Evolutionary conservation across 2,888 invertebrate genomes (phyloP).

Genomic region (Hyalella azteca): DNA sequence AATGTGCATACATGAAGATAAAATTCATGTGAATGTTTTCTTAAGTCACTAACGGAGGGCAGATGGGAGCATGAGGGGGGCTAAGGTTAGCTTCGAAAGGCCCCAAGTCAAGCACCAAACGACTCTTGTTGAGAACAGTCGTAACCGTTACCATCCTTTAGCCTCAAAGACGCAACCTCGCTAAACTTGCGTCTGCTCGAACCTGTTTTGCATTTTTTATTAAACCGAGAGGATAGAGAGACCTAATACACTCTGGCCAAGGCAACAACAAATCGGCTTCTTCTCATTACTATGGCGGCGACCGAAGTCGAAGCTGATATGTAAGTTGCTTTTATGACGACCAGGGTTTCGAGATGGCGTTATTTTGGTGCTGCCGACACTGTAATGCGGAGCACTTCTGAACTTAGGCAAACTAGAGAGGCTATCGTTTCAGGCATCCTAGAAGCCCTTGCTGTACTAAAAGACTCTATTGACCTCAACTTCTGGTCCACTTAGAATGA

Average conservation of each 20-base stretch:
- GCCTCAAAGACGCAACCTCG: constrained; percentile 38
- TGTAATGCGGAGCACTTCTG: constrained; percentile 4
- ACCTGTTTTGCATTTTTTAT: constrained; percentile 57
- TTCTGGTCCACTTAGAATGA: constrained; percentile 26
- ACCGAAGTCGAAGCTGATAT: constrained; percentile 28
- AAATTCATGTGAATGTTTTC: constrained; percentile 8
- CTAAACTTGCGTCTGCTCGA: constrained; percentile 37
- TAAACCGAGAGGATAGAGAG: constrained; percentile 41
- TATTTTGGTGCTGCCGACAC: constrained; percentile 13
- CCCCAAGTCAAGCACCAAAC: constrained; percentile 35
- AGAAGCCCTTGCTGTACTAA: background rate
- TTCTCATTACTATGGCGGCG: constrained; percentile 28
- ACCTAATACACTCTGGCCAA: constrained; percentile 20
- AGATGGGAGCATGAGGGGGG: background rate
- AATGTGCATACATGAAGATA: too few species aligned
- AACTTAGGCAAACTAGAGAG: background rate
- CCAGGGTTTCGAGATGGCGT: constrained; percentile 27
- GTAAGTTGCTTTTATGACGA: constrained; percentile 33
- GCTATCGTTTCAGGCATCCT: background rate
- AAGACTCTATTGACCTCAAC: constrained; percentile 19
- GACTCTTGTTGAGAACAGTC: constrained; percentile 24
- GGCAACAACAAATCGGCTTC: constrained; percentile 30
- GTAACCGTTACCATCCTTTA: constrained; percentile 38
- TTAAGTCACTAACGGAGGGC: too few species aligned
- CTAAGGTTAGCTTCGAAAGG: constrained; percentile 26